Evolutionary conservation across 2,888 invertebrate genomes (phyloP), one percentile per base, ranked within the genome.

Genomic region (Autographa pulchrina): DNA sequence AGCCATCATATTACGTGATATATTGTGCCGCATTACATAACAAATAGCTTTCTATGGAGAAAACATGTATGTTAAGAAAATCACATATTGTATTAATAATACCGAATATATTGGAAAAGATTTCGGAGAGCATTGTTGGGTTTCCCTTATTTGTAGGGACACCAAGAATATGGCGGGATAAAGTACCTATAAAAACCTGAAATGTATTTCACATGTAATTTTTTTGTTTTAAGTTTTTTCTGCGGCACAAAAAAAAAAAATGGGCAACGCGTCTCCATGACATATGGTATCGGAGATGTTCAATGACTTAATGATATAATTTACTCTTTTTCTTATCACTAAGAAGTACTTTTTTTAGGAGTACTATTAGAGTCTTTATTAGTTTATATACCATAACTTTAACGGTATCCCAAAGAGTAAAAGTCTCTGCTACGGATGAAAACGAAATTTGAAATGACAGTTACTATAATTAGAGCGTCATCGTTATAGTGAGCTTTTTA

Each of bases 1-100:
- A 67, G 56, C 18, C 65, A 25, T 38, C 2, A 18, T 58, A 80
- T 71, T 68, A 80, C 63, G 68, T 38, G 56, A 25, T 7, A 43
- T 68, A 65, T 75, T 62, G 48, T 66, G 61, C 13, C 14, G 9
- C 2, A n/a, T 79, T 70, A 63, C 58, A 61, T 68, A 66, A 66
- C 65, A 76, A 78, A 64, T 48, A 70, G 72, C 78, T 80, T 83
- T 83, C 80, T 78, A 84, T 68, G 63, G 43, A 69, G 62, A 72
- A 67, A 80, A 70, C 65, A 54, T 31, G 31, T 70, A 63, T 73
- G 70, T 74, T 77, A 75, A 78, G 72, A 78, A 80, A 72, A 84
- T 73, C 72, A 74, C 74, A 82, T 84, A 84, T 76, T 78, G 56
- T 77, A 65, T 62, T 61, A 58, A 75, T 63, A 74, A 74, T 74